phyloP scores from a whole-genome alignment of 2,888 invertebrate species.

The Lumbricus terrestris region DNA sequence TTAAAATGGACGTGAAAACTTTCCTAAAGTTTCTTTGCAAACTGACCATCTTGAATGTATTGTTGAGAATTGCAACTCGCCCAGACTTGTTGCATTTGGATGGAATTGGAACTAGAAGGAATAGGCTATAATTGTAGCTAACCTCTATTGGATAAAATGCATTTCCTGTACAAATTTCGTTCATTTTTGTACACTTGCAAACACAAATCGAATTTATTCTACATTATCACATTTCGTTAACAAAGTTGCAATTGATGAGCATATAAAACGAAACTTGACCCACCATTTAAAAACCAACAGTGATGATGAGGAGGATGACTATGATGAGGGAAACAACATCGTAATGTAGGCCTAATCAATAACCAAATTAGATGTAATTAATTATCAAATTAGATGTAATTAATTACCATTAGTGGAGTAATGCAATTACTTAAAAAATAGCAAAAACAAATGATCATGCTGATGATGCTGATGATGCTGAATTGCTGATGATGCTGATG shows the following conservation, averaged over 20 bases:
- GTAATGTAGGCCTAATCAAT: no score
- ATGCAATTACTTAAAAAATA: no score
- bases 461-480: no score
- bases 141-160: no score
- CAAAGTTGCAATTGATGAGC: neutral
- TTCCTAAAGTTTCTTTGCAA: no score
- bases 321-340: no score
- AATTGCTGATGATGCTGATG: no score
- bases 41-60: neutral
- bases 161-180: neutral
- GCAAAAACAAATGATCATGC: no score
- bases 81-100: neutral
- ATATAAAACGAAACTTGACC: neutral
- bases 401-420: no score
- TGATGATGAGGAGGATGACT: neutral
- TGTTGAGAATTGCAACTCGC: neutral
- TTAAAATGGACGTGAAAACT: neutral
- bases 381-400: no score
- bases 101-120: neutral
- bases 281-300: neutral
- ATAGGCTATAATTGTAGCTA: no score
- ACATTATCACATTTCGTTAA: constrained; percentile 3
- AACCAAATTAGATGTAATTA: no score
- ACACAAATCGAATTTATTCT: neutral
- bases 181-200: neutral